Base-by-base conservation (phyloP, 2,797 vertebrate species). In the Amazona ochrocephala region DNA sequence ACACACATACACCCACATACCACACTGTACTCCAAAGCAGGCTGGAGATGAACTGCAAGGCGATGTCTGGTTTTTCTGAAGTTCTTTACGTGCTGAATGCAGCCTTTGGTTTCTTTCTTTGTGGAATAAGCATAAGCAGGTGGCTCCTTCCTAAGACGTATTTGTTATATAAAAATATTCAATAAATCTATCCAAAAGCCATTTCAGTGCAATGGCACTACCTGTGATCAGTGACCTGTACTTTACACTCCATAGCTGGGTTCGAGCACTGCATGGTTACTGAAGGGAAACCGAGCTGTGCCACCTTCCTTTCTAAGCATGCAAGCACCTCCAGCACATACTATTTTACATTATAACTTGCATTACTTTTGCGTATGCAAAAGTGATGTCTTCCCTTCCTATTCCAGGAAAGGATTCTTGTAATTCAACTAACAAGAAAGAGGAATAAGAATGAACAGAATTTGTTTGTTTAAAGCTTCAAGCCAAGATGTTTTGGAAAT, bases 1-100 rank as follows among this genome's bases (percentile, higher is more conserved):
- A 24, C 54, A 45, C 44, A 41, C 48, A 8, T 13, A 0, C 39
- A 4, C 41, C 66, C 80, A 23, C 3, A 5, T 9, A 7, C 17
- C 0, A 22, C 13, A 4, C 2, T 3, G 3, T 3, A 4, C 30
- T 3, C 41, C 30, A 16, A 4, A 47, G 19, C 2, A 6, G 32
- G 51, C 45, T 47, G 66, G 71, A 34, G 50, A 27, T 2, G 30
- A 41, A 3, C 18, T 1, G 2, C 2, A 24, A 54, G 65, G 42
- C 30, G 17, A 29, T 3, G 54, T 13, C 30, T 10, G 2, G 10
- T 7, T 39, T 4, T 27, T 24, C 12, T 5, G 5, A 30, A 29
- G 14, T 14, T 54, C 51, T 74, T 54, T 13, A 22, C 14, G 19
- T 37, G 51, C 65, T 26, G 19, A 39, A 42, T 0, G 0, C 51